Evolutionary conservation across 2,113 vertebrate genomes (phyloP), one percentile per base, ranked within the genome.

Genomic region (Caloenas nicobarica): DNA sequence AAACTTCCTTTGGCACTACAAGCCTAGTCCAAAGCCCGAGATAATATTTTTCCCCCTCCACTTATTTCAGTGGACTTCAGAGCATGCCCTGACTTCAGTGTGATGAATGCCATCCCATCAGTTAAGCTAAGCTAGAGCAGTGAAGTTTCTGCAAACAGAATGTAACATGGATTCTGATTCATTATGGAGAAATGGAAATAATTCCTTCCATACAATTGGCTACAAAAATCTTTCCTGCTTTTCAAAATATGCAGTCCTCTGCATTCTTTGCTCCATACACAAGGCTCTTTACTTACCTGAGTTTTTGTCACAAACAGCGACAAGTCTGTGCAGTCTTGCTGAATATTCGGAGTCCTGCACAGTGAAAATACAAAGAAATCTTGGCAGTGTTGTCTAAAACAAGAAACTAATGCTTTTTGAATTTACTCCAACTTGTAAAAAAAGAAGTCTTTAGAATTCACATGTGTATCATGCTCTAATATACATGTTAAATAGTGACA

Each of bases 341-440:
- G 26, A 70, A 66, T 42, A 76, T 48, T 74, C 48, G 23, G 62
- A 61, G 60, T 44, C 28, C 18, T 57, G 34, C 38, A 53, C 13
- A 16, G 17, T 29, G n/a, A 81, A 94, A 86, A 95, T 15, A 64
- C 38, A 81, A 73, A 3, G 1, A 88, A 94, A 48, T 91, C 60
- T 74, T 64, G 34, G 28, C 60, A 81, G 26, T 34, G 6, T 74
- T 88, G 44, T 50, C 31, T 65, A 50, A 78, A 89, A 17, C 69
- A 94, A 72, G 17, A 78, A 84, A 86, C 31, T 44, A 61, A 33
- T 53, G 26, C 13, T 62, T 86, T 80, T 69, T 84, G 7, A 88
- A 81, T 88, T 83, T 86, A 88, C 40, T 94, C 60, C 85, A 79
- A 74, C 53, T 86, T 70, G n/a, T 74, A 92, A 84, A 93, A 93